Evolutionary conservation across 2,888 invertebrate species (phyloP).

Genomic region (Ennomos fuscantarius): DNA sequence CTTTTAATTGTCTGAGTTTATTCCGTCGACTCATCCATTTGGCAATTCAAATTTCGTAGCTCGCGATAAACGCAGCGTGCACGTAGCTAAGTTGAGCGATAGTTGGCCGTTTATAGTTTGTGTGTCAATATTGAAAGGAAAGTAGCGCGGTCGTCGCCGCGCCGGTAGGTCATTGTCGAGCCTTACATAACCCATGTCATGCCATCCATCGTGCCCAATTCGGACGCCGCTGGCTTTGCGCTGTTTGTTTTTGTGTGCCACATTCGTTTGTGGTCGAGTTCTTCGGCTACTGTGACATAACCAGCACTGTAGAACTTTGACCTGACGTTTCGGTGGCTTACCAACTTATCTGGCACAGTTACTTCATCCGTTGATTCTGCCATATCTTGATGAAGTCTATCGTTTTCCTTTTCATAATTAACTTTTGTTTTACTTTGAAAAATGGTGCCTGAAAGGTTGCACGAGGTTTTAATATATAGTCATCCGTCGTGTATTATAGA

Average conservation of each 20-base stretch:
- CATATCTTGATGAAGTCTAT: too few species aligned
- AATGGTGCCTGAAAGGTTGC: too few species aligned
- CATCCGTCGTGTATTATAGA: too few species aligned
- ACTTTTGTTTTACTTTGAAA: too few species aligned
- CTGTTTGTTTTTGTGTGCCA: slow-evolving; percentile 40
- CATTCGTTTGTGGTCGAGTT: slow-evolving; percentile 36
- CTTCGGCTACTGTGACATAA: slow-evolving; percentile 33
- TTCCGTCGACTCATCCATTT: slow-evolving; percentile 27
- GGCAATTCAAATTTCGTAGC: slow-evolving; percentile 28
- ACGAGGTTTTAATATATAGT: too few species aligned
- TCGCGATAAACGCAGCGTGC: slow-evolving; percentile 48
- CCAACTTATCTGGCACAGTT: not conserved
- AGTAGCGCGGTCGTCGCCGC: slow-evolving; percentile 73
- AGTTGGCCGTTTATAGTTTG: slow-evolving; percentile 68
- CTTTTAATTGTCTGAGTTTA: slow-evolving; percentile 11
- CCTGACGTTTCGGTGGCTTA: slow-evolving; percentile 21
- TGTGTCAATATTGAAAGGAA: slow-evolving; percentile 84
- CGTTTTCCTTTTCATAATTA: too few species aligned
- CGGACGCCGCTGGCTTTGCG: slow-evolving; percentile 48
- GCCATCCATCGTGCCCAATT: slow-evolving; percentile 72
- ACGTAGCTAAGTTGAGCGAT: slow-evolving; percentile 59
- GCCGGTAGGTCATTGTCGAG: slow-evolving; percentile 81
- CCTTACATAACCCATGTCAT: slow-evolving; percentile 77
- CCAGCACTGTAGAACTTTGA: slow-evolving; percentile 27
- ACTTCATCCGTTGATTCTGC: too few species aligned